Percentiles rank a stretch among this genome's conserved stretches.
Evolutionary conservation across 2,113 vertebrate genomes (phyloP).

Genomic region (Ceyx cyanopectus): DNA sequence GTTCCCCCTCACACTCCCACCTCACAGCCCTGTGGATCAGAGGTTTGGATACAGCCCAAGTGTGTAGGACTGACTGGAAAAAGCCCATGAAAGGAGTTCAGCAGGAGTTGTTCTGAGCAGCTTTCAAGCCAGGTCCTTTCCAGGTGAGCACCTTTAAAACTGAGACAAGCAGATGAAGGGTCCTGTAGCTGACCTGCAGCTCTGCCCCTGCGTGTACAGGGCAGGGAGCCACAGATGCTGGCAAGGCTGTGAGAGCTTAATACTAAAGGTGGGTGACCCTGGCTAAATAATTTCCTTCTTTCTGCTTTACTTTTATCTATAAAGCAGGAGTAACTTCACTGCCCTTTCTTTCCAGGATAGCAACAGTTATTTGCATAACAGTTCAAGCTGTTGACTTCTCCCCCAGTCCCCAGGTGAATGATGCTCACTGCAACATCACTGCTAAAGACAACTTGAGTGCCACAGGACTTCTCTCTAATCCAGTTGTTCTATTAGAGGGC

Average conservation of each 20-base stretch:
- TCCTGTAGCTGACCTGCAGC: neutral
- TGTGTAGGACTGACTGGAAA: neutral
- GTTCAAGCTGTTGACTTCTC: neutral
- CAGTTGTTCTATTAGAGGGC: neutral
- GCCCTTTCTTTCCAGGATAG: neutral
- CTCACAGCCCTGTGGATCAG: slow-evolving; percentile 32
- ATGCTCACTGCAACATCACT: neutral
- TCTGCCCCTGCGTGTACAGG: neutral
- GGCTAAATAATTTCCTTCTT: neutral
- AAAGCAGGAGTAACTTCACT: neutral
- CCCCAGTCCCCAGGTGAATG: neutral
- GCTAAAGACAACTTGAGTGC: neutral
- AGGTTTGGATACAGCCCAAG: slow-evolving; percentile 43
- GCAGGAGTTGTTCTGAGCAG: slow-evolving; percentile 24
- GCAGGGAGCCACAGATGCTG: neutral
- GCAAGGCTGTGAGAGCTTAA: neutral
- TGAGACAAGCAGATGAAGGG: neutral
- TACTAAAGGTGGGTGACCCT: neutral
- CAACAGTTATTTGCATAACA: neutral
- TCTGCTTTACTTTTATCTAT: neutral
- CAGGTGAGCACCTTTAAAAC: slow-evolving; percentile 3
- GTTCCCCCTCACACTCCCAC: slow-evolving; percentile 54
- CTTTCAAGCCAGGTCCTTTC: neutral
- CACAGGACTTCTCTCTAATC: neutral
- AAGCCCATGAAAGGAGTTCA: slow-evolving; percentile 33